Evolutionary conservation across 2,113 vertebrate species (phyloP), one percentile per base, ranked within the genome.

Genomic region (Pagrus major): DNA sequence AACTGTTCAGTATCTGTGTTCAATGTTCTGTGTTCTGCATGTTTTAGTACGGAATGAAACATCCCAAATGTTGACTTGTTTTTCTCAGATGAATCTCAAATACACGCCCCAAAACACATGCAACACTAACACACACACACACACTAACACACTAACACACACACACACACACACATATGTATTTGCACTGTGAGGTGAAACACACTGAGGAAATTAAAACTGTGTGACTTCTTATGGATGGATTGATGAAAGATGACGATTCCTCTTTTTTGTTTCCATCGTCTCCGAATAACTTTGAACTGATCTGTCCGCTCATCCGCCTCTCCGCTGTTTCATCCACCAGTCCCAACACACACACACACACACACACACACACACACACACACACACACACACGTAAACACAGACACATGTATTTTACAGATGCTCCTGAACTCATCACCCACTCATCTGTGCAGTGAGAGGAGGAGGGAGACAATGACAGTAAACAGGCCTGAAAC

Each of bases 1-100:
- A 94, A 94, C 77, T 94, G 94, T 94, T 94, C 79, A 86, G 90
- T 95, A 92, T 92, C 74, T 82, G 90, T 95, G 94, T 95, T 95
- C 87, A 94, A 83, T 95, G 95, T 95, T 93, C 88, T 94, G 95
- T 95, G 94, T 95, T 93, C 88, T 95, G 94, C 95, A 95, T 95
- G 95, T 94, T 95, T 93, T 93, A 65, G 88, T 93, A 93, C 77
- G 92, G 93, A 95, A 95, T 94, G 94, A 94, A 90, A 90, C 92
- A 81, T 93, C 92, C 87, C 83, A 71, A 88, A 90, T 84, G 86
- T 93, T 87, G 80, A 89, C 90, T 84, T 88, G 84, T 90, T 93
- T 89, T 86, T 81, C n/a, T n/a, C 60, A 72, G 71, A 86, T 84
- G 14, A 69, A 85, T 86, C 52, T 76, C 81, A 70, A 66, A 83